phyloP scores from a whole-genome alignment of 2,888 invertebrate species.

The Phengaris alcon region DNA sequence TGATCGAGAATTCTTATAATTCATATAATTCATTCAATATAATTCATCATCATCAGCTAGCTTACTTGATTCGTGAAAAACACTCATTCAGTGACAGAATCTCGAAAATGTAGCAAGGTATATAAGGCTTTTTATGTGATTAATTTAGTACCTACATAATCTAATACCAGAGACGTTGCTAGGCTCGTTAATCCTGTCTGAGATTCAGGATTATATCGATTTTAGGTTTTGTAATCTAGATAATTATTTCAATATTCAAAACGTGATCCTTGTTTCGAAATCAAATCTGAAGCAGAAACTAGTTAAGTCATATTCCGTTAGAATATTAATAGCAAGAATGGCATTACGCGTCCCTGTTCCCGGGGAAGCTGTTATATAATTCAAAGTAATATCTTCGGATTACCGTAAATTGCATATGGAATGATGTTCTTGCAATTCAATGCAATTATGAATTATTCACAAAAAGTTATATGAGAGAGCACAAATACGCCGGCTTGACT shows the following conservation, averaged over 20 bases:
- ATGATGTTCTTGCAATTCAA: neutral
- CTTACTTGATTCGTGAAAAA: too few species aligned
- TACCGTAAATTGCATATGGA: conserved; percentile 25
- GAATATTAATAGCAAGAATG: conserved; percentile 30
- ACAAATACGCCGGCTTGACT: too few species aligned
- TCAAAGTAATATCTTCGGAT: conserved; percentile 24
- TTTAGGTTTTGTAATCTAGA: conserved; percentile 1
- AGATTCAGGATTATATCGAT: conserved; percentile 1
- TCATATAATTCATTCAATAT: too few species aligned
- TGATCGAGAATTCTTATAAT: too few species aligned
- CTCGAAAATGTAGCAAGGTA: neutral
- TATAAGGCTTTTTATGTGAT: neutral
- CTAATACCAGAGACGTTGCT: neutral
- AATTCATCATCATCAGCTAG: too few species aligned
- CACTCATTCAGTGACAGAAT: too few species aligned
- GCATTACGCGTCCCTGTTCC: conserved; percentile 21
- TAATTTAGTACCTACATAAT: neutral
- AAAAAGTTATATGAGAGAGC: neutral
- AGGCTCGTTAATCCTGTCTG: neutral
- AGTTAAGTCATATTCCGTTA: conserved; percentile 20
- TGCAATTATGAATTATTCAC: conserved; percentile 2
- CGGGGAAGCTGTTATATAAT: conserved; percentile 27
- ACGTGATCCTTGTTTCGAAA: conserved; percentile 16
- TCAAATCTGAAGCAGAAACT: conserved; percentile 21
- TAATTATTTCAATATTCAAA: conserved; percentile 15